Base-by-base conservation (phyloP, 2,113 vertebrate genomes). In the Anoplopoma fimbria region DNA sequence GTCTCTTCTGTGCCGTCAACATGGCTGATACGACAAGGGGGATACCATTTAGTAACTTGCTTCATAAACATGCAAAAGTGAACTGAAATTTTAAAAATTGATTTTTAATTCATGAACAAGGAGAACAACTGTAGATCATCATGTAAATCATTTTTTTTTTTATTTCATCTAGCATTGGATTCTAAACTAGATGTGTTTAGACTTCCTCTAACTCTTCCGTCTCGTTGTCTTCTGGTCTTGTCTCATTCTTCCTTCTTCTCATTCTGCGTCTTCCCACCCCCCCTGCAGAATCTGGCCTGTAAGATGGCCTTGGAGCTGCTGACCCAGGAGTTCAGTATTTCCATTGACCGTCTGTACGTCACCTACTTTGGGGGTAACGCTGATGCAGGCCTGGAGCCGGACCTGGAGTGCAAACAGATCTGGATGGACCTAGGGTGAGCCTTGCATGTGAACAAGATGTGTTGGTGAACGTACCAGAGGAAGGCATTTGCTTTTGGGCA, bases 371-470 rank as follows among this genome's bases (percentile, higher is more conserved):
- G 97, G 23, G 98, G 98, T 25, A 91, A 96, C 7, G 92, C 95
- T 14, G 95, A 96, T 1, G 97, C 97, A 6, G 97, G 97, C 19
- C 95, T 99, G 90, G 97, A 99, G 36, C 96, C 97, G 0, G 98
- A 99, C 89, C 91, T 98, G 91, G 98, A 99, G 83, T 99, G 98
- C 94, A 99, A 96, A 91, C 95, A 98, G 93, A 99, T 99, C 86
- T 99, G 98, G 98, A 92, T 97, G n/a, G 95, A 97, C 88, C 83
- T 99, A n/a, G 98, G 97, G 98, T 99, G 92, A 96, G 96, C 87
- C n/a, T 25, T 1, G 1, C 7, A 57, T 29, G 34, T 13, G 17
- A 75, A 64, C 29, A 2, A 45, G 25, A 45, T 17, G 21, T 5
- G 21, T 34, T 61, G 6, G 6, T 69, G 1, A 53, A 75, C 9